Conservation (phyloP, 2,113 vertebrate genomes). For the Malurus melanocephalus region DNA sequence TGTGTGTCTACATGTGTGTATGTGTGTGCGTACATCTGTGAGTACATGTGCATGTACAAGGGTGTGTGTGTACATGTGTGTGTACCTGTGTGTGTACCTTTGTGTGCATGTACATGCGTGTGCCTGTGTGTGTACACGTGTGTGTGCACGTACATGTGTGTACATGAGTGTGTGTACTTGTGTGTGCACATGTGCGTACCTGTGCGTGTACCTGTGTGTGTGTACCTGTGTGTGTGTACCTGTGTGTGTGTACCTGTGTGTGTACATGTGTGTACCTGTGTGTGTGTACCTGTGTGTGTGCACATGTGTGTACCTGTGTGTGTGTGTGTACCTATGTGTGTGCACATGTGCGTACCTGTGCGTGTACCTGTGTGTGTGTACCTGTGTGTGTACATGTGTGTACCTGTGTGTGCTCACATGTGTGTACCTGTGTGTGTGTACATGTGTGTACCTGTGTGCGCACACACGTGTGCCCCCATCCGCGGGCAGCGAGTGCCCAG, state of each 20-base stretch:
- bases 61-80: rapidly evolving
- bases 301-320: neutral
- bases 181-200: rapidly evolving
- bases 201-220: too few relatives aligned
- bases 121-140: rapidly evolving
- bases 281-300: rapidly evolving
- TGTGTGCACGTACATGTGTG: neutral
- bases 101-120: too few relatives aligned
- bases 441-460: rapidly evolving
- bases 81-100: too few relatives aligned
- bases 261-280: too few relatives aligned
- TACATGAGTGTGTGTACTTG: neutral
- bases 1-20: rapidly evolving
- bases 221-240: too few relatives aligned
- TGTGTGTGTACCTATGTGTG: rapidly evolving
- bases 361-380: too few relatives aligned
- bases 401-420: neutral
- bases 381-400: rapidly evolving
- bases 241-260: neutral
- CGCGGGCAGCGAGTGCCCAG: rapidly evolving
- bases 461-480: neutral
- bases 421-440: neutral
- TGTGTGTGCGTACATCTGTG: rapidly evolving
- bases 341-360: too few relatives aligned
- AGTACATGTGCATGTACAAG: too few relatives aligned